Conservation (phyloP, 1,140 invertebrate genomes). For the Eciton burchellii region DNA sequence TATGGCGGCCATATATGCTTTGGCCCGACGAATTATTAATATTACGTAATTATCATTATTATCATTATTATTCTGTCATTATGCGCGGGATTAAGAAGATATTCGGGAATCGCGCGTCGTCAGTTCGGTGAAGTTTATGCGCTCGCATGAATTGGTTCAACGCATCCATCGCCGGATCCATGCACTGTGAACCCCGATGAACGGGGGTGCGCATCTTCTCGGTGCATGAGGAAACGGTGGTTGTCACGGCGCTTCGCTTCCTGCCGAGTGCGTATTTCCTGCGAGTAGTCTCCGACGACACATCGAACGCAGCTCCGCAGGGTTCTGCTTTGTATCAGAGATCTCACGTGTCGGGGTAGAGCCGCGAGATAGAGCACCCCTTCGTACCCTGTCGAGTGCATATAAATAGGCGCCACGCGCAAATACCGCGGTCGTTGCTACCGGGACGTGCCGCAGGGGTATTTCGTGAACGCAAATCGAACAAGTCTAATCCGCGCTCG, state of each 20-base stretch:
- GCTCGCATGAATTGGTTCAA: too few species aligned
- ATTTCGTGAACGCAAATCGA: conserved; percentile 29
- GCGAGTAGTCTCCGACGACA: conserved; percentile 28
- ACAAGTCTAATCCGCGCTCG: conserved; percentile 12
- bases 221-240: conserved; percentile 6
- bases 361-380: background rate
- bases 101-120: too few species aligned
- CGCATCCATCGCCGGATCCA: too few species aligned
- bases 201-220: too few species aligned
- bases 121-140: too few species aligned
- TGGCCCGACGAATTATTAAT: too few species aligned
- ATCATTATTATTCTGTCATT: background rate
- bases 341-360: conserved; percentile 36
- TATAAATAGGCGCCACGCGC: conserved; percentile 62
- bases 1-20: too few species aligned
- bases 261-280: background rate
- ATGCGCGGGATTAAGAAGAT: too few species aligned
- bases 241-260: background rate
- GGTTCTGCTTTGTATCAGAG: conserved; percentile 43
- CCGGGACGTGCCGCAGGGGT: conserved; percentile 31
- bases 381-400: conserved; percentile 15
- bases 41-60: background rate
- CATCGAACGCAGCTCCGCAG: conserved; percentile 13
- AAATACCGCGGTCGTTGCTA: conserved; percentile 70
- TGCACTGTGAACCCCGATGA: too few species aligned